Conservation (phyloP, 2,888 invertebrate species). For the Homarus gammarus region DNA sequence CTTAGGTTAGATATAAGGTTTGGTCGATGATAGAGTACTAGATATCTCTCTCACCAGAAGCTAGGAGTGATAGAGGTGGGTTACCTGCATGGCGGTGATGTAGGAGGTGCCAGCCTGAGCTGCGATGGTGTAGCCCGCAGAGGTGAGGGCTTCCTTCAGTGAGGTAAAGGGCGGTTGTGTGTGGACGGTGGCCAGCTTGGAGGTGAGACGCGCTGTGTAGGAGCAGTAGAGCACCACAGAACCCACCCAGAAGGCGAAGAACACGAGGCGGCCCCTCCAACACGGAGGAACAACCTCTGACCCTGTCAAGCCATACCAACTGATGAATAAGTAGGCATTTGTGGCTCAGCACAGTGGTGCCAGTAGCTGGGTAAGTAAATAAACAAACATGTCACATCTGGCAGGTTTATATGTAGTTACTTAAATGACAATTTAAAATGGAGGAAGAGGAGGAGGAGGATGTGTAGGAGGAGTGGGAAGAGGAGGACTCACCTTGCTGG, state of each 20-base stretch:
- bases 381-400: too few species aligned
- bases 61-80: too few species aligned
- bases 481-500: constrained; percentile 48
- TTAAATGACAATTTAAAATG: too few species aligned
- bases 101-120: constrained; percentile 39
- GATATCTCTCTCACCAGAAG: too few species aligned
- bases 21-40: too few species aligned
- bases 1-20: too few species aligned
- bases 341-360: neutral
- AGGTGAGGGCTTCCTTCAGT: constrained; percentile 36
- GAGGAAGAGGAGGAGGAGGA: too few species aligned
- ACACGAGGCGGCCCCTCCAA: constrained; percentile 43
- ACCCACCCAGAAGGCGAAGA: constrained; percentile 40
- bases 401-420: too few species aligned
- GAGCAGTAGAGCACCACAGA: constrained; percentile 40
- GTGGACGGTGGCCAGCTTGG: constrained; percentile 53
- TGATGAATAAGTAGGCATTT: neutral
- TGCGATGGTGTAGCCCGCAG: constrained; percentile 26
- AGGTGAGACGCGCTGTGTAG: constrained; percentile 59
- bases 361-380: neutral
- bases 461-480: too few species aligned
- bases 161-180: constrained; percentile 7
- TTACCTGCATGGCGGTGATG: constrained; percentile 36
- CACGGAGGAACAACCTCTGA: constrained; percentile 40
- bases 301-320: too few species aligned